Evolutionary conservation across 2,797 vertebrate genomes (phyloP).

Genomic region (Sparidentex hasta): DNA sequence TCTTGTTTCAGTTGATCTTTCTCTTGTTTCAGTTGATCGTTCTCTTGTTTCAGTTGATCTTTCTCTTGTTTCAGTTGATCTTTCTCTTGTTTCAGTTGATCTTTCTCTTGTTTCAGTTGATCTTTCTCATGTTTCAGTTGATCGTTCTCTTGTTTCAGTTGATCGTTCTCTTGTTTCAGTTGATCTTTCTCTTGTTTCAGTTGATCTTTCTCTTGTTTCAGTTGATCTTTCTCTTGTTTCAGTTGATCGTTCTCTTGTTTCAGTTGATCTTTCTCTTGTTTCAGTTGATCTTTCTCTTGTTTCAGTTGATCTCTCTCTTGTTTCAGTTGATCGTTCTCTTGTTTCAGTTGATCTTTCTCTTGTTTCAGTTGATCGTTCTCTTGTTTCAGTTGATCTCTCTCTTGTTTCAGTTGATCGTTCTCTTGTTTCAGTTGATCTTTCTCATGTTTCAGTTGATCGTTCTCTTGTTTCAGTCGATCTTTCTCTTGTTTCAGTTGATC

Average conservation of each 20-base stretch:
- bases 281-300: neutral
- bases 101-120: neutral
- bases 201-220: neutral
- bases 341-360: neutral
- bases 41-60: too few species aligned
- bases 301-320: too few species aligned
- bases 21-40: neutral
- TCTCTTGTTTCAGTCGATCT: neutral
- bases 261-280: too few species aligned
- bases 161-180: neutral
- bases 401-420: too few species aligned
- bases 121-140: too few species aligned
- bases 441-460: too few species aligned
- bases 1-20: neutral
- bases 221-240: rapidly evolving
- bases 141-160: neutral
- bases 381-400: neutral
- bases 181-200: too few species aligned
- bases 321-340: constrained; percentile 15
- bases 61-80: neutral
- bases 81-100: neutral
- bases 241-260: neutral
- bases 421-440: neutral
- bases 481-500: neutral
- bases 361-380: neutral